phyloP scores from a whole-genome alignment of 2,797 vertebrate species.

The Ficedula albicollis region DNA sequence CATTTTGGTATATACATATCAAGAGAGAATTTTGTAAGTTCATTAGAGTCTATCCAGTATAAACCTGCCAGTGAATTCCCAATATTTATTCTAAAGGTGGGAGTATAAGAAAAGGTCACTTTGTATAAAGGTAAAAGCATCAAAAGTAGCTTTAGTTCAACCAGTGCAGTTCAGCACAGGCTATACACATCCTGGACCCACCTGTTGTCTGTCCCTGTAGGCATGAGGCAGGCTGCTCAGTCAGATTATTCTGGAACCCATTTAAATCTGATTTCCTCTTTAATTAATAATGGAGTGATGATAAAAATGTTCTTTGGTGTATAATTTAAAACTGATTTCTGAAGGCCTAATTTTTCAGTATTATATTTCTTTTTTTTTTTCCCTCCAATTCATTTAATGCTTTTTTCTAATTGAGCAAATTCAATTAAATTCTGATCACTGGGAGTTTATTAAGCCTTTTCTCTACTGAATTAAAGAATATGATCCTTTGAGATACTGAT shows the following conservation, averaged over 20 bases:
- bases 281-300: not conserved
- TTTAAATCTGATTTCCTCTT: not conserved
- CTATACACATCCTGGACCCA: too few species aligned
- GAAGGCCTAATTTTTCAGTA: not conserved
- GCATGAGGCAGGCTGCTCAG: not conserved
- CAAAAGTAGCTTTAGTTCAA: not conserved
- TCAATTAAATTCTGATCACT: constrained; percentile 25
- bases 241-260: not conserved
- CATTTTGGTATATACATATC: not conserved
- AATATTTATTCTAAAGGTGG: not conserved
- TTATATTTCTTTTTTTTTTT: not conserved
- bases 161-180: too few species aligned
- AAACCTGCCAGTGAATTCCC: not conserved
- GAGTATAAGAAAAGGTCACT: not conserved
- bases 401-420: constrained; percentile 35
- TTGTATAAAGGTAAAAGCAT: not conserved
- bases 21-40: not conserved
- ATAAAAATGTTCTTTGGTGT: not conserved
- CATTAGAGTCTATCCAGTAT: not conserved
- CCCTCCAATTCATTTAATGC: not conserved
- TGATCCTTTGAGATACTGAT: not conserved
- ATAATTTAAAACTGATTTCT: constrained; percentile 5
- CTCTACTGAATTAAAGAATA: constrained; percentile 17
- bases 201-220: not conserved
- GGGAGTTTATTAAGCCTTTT: constrained; percentile 32